These are phyloP conservation scores for Achatina immaculata DNA, from an alignment of 1,140 invertebrate species.

Conservation along the genomic window DNA sequence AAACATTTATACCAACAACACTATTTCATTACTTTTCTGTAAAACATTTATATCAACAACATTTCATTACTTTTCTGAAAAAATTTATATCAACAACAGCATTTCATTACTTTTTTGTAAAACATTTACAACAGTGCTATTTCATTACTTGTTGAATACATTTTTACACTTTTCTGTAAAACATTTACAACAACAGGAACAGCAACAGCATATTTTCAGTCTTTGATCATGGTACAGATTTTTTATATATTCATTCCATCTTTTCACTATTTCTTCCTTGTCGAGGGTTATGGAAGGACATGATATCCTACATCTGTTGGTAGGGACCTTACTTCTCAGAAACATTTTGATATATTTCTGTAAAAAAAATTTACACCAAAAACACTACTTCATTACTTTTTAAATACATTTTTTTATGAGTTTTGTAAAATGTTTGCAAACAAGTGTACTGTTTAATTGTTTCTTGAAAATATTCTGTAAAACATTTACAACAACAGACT, in stretches of 20 bases:
- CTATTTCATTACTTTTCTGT: slow-evolving; percentile 64
- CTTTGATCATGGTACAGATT: no score
- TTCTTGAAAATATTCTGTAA: no score
- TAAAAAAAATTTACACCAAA: no score
- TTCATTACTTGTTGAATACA: no score
- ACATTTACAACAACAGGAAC: background rate
- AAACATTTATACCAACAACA: slow-evolving; percentile 34
- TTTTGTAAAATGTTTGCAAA: slow-evolving; percentile 50
- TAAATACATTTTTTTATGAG: slow-evolving; percentile 42
- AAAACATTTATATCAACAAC: background rate
- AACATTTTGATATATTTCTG: no score
- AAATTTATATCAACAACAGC: slow-evolving; percentile 47
- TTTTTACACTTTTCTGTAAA: background rate
- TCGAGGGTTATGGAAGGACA: no score
- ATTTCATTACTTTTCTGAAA: slow-evolving; percentile 62
- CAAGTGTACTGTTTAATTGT: no score
- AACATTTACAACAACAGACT: background rate
- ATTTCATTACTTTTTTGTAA: slow-evolving; percentile 62
- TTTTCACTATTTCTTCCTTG: no score
- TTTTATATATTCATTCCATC: no score
- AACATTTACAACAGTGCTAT: no score
- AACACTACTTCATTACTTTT: slow-evolving; percentile 64
- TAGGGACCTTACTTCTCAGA: no score
- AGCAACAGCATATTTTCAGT: background rate
- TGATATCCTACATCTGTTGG: no score